These are phyloP conservation scores for Drosophila sordidula DNA, from an alignment of 2,888 invertebrate genomes.

Conservation along the genomic window DNA sequence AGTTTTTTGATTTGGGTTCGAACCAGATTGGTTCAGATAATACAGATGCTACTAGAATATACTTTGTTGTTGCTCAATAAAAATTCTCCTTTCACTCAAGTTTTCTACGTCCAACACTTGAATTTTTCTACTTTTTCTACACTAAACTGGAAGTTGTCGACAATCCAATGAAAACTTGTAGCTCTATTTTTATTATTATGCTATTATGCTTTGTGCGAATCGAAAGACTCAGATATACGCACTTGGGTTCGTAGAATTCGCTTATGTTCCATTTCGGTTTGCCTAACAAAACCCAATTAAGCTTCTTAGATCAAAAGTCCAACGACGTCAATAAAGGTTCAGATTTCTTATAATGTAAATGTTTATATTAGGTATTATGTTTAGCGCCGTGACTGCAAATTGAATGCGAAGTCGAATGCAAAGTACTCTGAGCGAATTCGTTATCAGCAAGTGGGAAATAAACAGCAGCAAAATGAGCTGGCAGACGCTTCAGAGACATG, in stretches of 20 bases:
- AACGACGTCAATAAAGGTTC: background rate
- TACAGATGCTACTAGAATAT: too few relatives aligned
- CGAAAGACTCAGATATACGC: background rate
- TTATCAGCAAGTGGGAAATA: slow-evolving; percentile 26
- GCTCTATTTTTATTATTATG: slow-evolving; percentile 5
- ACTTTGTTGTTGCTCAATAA: too few relatives aligned
- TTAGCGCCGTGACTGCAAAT: slow-evolving; percentile 18
- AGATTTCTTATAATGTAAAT: too few relatives aligned
- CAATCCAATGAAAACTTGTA: background rate
- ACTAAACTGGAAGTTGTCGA: background rate
- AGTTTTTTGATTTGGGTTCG: too few relatives aligned
- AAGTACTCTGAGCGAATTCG: slow-evolving; percentile 21
- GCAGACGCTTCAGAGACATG: slow-evolving; percentile 8
- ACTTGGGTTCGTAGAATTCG: background rate
- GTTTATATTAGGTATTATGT: slow-evolving; percentile 1
- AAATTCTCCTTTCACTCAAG: too few relatives aligned
- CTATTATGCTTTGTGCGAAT: background rate
- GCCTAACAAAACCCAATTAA: background rate
- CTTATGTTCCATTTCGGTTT: too few relatives aligned
- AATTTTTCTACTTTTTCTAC: background rate
- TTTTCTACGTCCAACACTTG: background rate
- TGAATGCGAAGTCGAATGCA: slow-evolving; percentile 26
- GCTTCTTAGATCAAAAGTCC: slow-evolving; percentile 2
- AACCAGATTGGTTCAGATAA: too few relatives aligned
- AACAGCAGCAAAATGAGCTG: slow-evolving; percentile 3